Evolutionary conservation across 2,888 invertebrate genomes (phyloP).

Genomic region (Rotaria magnacalcarata): DNA sequence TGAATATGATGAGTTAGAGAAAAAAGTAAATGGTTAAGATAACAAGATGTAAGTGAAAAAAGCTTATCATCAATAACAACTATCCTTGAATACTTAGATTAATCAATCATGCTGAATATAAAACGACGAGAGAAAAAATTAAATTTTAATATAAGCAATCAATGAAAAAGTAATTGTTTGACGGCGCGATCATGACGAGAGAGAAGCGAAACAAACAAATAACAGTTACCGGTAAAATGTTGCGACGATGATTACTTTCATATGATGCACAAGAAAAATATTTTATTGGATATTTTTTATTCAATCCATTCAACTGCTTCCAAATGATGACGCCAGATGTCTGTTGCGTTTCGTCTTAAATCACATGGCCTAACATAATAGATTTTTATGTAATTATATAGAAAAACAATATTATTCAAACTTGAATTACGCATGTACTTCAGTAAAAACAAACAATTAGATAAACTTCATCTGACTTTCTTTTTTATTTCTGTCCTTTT

Average conservation of each 20-base stretch:
- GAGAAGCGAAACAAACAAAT: slow-evolving; percentile 5
- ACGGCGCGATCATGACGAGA: background rate
- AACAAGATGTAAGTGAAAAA: background rate
- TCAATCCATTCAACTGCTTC: background rate
- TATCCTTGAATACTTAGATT: background rate
- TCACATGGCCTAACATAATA: too few relatives aligned
- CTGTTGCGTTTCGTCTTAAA: background rate
- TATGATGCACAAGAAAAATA: background rate
- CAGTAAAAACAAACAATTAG: too few relatives aligned
- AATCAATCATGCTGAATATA: background rate
- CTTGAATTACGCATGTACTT: too few relatives aligned
- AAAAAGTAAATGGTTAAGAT: background rate
- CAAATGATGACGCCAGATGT: background rate
- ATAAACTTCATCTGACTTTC: too few relatives aligned
- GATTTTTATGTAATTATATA: too few relatives aligned
- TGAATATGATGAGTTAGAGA: background rate
- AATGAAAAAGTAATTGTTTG: background rate
- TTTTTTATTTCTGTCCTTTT: too few relatives aligned
- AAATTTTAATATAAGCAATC: background rate
- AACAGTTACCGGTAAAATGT: background rate
- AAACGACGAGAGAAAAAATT: background rate
- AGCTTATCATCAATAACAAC: background rate
- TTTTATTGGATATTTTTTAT: background rate
- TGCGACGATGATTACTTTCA: background rate
- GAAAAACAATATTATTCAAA: too few relatives aligned